Conservation (phyloP, 2,797 vertebrate genomes). For the Ctenopoma kingsleyae region DNA sequence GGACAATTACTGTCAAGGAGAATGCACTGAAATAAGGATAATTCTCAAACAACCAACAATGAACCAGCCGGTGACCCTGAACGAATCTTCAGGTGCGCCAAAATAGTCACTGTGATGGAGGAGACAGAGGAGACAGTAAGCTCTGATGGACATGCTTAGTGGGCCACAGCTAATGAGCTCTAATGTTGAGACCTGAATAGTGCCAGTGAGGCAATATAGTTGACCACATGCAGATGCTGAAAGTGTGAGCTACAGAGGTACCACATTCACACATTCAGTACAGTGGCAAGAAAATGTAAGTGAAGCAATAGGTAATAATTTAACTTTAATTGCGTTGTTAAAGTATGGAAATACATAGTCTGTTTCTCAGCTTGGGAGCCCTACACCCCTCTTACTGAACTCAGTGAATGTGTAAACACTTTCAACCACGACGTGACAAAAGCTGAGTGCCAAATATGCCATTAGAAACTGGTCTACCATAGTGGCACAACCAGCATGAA, state of each 20-base stretch:
- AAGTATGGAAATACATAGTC: too few species aligned
- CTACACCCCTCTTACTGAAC: too few species aligned
- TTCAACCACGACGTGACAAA: too few species aligned
- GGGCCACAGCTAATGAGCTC: conserved; percentile 55
- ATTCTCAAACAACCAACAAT: conserved; percentile 27
- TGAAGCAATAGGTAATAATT: too few species aligned
- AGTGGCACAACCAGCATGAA: too few species aligned
- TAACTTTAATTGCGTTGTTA: too few species aligned
- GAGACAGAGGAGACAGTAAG: conserved; percentile 29
- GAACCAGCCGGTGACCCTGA: conserved; percentile 39
- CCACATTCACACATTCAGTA: not conserved
- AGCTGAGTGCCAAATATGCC: too few species aligned
- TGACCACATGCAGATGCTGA: conserved; percentile 32
- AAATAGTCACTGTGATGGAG: conserved; percentile 16
- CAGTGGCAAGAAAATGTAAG: too few species aligned
- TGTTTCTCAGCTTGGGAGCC: too few species aligned
- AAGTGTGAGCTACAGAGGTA: not conserved
- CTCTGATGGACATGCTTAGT: conserved; percentile 55
- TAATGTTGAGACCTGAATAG: conserved; percentile 17
- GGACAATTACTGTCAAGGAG: conserved; percentile 45
- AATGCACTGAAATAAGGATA: conserved; percentile 34
- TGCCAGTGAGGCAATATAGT: conserved; percentile 1
- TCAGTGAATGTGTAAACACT: too few species aligned
- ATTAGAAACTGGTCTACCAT: too few species aligned
- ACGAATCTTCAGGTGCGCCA: conserved; percentile 27